These are phyloP conservation scores for Erpetoichthys calabaricus DNA, from an alignment of 2,797 vertebrate genomes.

Conservation along the genomic window DNA sequence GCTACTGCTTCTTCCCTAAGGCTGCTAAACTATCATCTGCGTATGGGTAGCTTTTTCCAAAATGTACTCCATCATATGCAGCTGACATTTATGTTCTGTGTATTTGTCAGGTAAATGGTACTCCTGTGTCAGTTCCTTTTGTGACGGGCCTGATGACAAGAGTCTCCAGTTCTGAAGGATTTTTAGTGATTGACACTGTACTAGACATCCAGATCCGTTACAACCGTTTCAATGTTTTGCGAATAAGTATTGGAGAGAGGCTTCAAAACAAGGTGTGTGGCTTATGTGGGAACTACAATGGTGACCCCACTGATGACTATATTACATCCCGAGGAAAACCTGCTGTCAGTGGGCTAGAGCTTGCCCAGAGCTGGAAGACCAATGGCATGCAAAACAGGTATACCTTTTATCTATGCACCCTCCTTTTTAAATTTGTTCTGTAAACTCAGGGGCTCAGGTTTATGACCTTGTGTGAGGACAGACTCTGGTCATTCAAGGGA, in stretches of 20 bases:
- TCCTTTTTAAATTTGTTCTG: background rate
- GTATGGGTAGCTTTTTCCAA: no score
- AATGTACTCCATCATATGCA: no score
- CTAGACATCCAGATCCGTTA: constrained; percentile 89
- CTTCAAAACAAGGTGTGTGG: constrained; percentile 95
- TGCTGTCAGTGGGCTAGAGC: constrained; percentile 73
- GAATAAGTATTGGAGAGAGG: constrained; percentile 78
- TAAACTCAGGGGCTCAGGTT: no score
- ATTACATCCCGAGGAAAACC: constrained; percentile 83
- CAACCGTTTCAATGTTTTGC: constrained; percentile 86
- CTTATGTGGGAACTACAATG: constrained; percentile 93
- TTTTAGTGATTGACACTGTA: constrained; percentile 88
- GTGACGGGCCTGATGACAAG: constrained; percentile 83
- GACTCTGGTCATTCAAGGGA: no score
- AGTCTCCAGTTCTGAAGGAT: constrained; percentile 84
- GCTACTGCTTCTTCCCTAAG: no score
- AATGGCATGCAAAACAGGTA: constrained; percentile 97
- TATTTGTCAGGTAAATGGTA: constrained; percentile 74
- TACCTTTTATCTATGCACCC: background rate
- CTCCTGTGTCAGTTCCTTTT: constrained; percentile 79
- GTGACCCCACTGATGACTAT: constrained; percentile 76
- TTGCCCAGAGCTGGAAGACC: constrained; percentile 97
- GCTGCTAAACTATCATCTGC: no score
- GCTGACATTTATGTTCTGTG: no score
- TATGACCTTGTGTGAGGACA: no score